Evolutionary conservation across 2,797 vertebrate species (phyloP).

Genomic region (Alca torda): DNA sequence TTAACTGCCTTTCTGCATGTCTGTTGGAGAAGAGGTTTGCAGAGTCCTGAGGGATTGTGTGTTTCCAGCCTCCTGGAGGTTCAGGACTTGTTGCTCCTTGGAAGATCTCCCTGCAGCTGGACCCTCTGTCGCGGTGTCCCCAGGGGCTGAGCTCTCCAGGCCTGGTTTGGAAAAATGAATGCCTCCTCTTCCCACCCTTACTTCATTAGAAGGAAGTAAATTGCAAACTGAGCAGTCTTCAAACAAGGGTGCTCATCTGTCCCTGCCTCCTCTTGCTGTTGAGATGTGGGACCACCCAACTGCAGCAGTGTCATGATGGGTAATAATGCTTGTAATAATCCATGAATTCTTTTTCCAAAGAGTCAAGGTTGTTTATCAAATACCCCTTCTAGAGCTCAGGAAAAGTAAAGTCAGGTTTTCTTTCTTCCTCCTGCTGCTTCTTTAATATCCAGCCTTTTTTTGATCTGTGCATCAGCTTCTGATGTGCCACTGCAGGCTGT

Average conservation of each 20-base stretch:
- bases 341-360: background rate
- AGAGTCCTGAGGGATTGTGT: background rate
- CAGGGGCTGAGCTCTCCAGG: background rate
- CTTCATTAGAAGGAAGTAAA: background rate
- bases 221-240: background rate
- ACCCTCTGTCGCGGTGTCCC: background rate
- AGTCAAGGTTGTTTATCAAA: background rate
- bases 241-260: background rate
- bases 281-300: background rate
- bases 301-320: rapidly evolving
- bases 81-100: background rate
- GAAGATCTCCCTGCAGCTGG: background rate
- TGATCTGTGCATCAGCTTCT: background rate
- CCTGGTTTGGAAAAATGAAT: background rate
- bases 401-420: background rate
- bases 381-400: background rate
- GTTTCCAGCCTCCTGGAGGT: background rate
- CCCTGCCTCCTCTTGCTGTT: background rate
- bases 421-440: background rate
- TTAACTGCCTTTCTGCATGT: background rate
- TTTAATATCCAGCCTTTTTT: background rate
- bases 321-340: background rate
- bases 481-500: conserved; percentile 21
- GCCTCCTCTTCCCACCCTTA: background rate
- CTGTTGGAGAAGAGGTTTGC: background rate